Evolutionary conservation across 2,888 invertebrate species (phyloP).

Genomic region (Caenorhabditis drosophilae): DNA sequence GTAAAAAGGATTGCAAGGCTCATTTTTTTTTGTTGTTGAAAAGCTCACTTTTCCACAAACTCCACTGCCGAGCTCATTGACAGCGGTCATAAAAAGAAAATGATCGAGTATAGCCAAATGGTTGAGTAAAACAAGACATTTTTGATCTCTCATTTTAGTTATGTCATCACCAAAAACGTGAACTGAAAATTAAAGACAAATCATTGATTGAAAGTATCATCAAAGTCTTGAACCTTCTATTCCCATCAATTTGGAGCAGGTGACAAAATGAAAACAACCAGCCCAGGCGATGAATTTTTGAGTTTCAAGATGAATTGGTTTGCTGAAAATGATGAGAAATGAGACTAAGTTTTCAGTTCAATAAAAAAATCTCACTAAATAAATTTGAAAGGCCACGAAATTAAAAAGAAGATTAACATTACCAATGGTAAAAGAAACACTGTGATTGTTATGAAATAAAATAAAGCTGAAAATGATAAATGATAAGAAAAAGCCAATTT

Average conservation of each 20-base stretch:
- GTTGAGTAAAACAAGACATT: constrained; percentile 29
- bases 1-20: not conserved
- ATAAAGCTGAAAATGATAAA: too few relatives aligned
- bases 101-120: constrained; percentile 58
- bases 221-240: constrained; percentile 22
- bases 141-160: not conserved
- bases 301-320: not conserved
- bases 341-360: too few relatives aligned
- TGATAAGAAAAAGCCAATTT: too few relatives aligned
- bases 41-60: constrained; percentile 18
- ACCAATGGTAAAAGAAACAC: too few relatives aligned
- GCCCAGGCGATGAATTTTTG: constrained; percentile 15
- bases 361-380: too few relatives aligned
- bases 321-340: not conserved
- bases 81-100: constrained; percentile 53
- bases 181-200: constrained; percentile 30
- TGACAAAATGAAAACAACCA: constrained; percentile 22
- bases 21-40: not conserved
- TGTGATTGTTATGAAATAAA: too few relatives aligned
- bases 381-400: too few relatives aligned
- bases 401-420: too few relatives aligned
- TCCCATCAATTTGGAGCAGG: constrained; percentile 15
- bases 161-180: constrained; percentile 52
- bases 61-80: constrained; percentile 17
- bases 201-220: too few relatives aligned